Evolutionary conservation across 2,888 invertebrate genomes (phyloP), one percentile per base, ranked within the genome.

Genomic region (Adelphocoris suturalis): DNA sequence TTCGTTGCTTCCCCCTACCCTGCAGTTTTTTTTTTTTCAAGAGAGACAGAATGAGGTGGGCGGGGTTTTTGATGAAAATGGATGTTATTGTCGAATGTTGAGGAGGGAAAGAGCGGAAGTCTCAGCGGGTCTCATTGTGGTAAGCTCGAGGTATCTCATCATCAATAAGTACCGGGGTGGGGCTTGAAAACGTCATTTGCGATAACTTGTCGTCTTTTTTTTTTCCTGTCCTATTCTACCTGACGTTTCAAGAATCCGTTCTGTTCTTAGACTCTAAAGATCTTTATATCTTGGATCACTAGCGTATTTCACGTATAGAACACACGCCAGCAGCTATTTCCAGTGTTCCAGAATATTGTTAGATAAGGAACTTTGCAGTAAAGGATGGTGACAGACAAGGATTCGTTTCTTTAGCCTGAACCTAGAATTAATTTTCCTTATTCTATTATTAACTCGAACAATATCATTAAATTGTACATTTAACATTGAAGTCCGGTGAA

Each of bases 1-100:
- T 52, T 52, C 82, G 68, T 23, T 23, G 68, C 27, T 7, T 68
- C 11, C 52, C 68, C 23, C 13, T 23, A 0, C 23, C 19, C 19
- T 12, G 11, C 19, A 12, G 68, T 9, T 23, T 7, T 82, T 48
- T 19, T 81, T 81, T 81, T 48, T 47, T 81, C 48, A 5, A 82
- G 52, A 23, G 12, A 0, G n/a, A 37, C 14, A 23, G 23, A 68
- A 68, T 23, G 27, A 27, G 68, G 68, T 23, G 23, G 68, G 68
- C 12, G 46, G 85, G 61, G 57, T 85, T 82, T 82, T 82, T 61
- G 85, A 85, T 85, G 85, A 85, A 85, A 85, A 85, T 85, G 85
- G 85, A 85, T 85, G 85, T 85, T 61, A 61, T 85, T 85, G 85
- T 85, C 48, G 85, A 85, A 23, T 55, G 84, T 52, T n/a, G 81